Conservation (phyloP, 2,113 vertebrate genomes). For the Chlamydotis undulata region DNA sequence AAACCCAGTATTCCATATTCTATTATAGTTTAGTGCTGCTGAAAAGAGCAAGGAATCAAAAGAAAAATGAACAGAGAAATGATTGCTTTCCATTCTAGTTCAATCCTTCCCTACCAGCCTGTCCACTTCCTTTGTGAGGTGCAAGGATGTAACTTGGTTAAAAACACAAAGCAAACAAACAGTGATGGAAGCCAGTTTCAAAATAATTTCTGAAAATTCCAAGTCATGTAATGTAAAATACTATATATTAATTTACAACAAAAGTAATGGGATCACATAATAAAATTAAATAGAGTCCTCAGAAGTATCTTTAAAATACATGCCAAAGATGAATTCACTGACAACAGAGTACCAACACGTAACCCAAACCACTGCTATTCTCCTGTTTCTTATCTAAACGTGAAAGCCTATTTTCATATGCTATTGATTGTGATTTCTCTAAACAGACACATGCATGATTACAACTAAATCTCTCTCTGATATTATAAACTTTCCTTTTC, state of each 20-base stretch:
- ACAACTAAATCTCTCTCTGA: not conserved
- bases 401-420: not conserved
- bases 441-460: not conserved
- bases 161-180: not conserved
- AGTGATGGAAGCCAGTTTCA: not conserved
- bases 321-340: not conserved
- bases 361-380: not conserved
- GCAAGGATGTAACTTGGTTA: not conserved
- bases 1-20: not conserved
- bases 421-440: not conserved
- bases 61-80: not conserved
- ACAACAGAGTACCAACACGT: not conserved
- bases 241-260: not conserved
- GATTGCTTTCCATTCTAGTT: not conserved
- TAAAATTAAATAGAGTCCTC: not conserved
- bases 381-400: not conserved
- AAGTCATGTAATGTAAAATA: not conserved
- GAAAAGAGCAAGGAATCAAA: not conserved
- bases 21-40: not conserved
- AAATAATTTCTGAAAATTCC: not conserved
- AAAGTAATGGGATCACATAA: not conserved
- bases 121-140: not conserved
- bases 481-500: not conserved
- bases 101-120: not conserved
- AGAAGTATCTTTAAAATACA: not conserved